phyloP scores from a whole-genome alignment of 2,797 vertebrate genomes.

The Onychomys leucogaster region DNA sequence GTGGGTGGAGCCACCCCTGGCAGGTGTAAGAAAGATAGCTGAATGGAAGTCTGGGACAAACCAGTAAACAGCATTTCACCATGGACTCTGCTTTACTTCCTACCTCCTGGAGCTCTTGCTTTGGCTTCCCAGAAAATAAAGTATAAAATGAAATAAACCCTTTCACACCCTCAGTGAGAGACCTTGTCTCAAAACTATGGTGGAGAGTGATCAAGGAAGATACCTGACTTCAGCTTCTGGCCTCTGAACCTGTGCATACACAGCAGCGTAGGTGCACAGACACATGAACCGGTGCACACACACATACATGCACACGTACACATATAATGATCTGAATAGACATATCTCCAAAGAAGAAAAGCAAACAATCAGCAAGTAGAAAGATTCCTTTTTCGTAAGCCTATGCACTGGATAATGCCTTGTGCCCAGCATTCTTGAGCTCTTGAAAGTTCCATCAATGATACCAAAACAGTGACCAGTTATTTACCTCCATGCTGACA shows the following conservation, averaged over 20 bases:
- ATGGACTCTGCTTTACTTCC: neutral
- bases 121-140: neutral
- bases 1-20: neutral
- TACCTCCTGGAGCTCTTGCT: neutral
- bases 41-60: neutral
- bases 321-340: neutral
- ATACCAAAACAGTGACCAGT: constrained; percentile 43
- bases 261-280: neutral
- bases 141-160: neutral
- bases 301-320: neutral
- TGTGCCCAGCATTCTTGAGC: neutral
- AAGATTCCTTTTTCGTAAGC: constrained; percentile 1
- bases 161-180: neutral
- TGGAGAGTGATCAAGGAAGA: neutral
- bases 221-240: too few relatives aligned
- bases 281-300: neutral
- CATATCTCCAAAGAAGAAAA: neutral
- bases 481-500: constrained; percentile 46
- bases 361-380: neutral
- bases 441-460: constrained; percentile 56
- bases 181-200: neutral
- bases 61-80: neutral
- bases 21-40: neutral
- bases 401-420: neutral
- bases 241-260: neutral